These are phyloP conservation scores for Rhizomys pruinosus DNA, from an alignment of 2,113 vertebrate species.

Conservation along the genomic window DNA sequence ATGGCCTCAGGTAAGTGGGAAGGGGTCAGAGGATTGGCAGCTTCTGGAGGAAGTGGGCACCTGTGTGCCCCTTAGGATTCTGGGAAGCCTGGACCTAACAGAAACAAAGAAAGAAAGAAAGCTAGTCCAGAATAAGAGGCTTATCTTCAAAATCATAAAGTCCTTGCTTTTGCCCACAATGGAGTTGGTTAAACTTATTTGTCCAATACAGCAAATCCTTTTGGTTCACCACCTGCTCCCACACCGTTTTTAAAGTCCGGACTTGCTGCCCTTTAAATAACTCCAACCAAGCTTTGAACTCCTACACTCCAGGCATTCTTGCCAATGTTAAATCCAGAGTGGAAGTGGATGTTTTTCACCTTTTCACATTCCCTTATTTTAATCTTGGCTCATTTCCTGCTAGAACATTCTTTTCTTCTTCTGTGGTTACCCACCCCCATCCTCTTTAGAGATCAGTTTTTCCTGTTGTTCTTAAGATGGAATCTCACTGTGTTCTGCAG, in stretches of 20 bases:
- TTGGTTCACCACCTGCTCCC: constrained; percentile 34
- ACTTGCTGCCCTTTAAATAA: constrained; percentile 18
- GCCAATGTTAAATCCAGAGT: not conserved
- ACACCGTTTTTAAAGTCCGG: not conserved
- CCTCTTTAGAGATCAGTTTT: not conserved
- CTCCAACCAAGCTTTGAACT: not conserved
- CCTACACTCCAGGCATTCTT: not conserved
- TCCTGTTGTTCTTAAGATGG: not conserved
- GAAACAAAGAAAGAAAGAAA: not conserved
- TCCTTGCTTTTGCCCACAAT: not conserved
- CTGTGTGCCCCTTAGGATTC: too few species aligned
- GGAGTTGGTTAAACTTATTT: constrained; percentile 12
- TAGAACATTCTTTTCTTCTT: constrained; percentile 4
- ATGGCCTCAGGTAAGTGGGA: too few species aligned
- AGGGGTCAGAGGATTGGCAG: too few species aligned
- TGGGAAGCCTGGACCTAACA: too few species aligned
- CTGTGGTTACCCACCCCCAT: not conserved
- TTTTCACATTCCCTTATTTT: constrained; percentile 15
- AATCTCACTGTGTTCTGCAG: not conserved
- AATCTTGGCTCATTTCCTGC: not conserved
- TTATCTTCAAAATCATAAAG: constrained; percentile 11
- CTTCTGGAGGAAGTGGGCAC: too few species aligned
- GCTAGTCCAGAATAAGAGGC: not conserved
- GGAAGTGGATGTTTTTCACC: not conserved
- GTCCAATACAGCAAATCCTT: constrained; percentile 27